Conservation (phyloP, 2,888 invertebrate species). For the Tetanocera ferruginea region DNA sequence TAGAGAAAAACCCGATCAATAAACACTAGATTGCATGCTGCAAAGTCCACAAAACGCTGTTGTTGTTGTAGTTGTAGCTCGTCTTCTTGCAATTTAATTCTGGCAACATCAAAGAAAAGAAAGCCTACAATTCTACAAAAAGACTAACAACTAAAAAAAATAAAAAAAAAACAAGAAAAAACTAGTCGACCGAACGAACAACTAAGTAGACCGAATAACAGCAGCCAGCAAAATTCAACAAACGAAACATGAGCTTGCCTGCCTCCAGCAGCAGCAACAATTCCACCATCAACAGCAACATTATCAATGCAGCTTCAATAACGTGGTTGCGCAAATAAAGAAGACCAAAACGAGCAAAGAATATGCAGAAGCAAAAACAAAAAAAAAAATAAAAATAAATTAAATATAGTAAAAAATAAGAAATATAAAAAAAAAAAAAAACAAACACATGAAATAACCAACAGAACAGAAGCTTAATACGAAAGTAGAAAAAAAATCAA, state of each 20-base stretch:
- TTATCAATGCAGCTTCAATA: constrained; percentile 14
- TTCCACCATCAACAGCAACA: not conserved
- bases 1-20: not conserved
- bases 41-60: too few species aligned
- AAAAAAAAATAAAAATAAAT: constrained; percentile 2
- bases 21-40: not conserved
- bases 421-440: not conserved
- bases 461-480: not conserved
- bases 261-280: constrained; percentile 6
- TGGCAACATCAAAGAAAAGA: constrained; percentile 10
- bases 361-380: too few species aligned
- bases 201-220: constrained; percentile 3
- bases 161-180: not conserved
- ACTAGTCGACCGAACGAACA: not conserved
- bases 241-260: constrained; percentile 37
- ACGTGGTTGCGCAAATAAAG: not conserved
- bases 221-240: constrained; percentile 32
- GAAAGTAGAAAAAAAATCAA: not conserved
- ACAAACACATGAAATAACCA: not conserved
- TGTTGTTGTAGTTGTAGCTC: too few species aligned
- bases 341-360: not conserved
- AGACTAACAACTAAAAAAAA: not conserved
- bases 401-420: not conserved
- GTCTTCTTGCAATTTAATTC: not conserved
- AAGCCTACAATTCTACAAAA: constrained; percentile 16